phyloP scores from a whole-genome alignment of 1,140 invertebrate species.

The Halictus rubicundus region DNA sequence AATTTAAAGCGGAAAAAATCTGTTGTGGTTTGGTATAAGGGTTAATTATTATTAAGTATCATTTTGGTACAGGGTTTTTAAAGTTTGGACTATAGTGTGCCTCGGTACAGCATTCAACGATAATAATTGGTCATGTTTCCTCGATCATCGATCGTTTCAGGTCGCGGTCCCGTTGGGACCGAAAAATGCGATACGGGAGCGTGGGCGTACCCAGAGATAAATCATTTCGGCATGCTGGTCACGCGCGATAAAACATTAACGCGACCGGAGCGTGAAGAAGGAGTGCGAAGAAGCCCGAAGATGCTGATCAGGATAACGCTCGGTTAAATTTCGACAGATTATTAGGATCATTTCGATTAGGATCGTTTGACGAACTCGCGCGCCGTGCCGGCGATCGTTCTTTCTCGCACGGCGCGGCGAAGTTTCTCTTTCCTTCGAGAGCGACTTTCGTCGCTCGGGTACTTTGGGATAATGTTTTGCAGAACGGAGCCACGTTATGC shows the following conservation, averaged over 20 bases:
- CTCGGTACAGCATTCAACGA: too few relatives aligned
- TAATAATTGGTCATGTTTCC: too few relatives aligned
- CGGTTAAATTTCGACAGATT: background rate
- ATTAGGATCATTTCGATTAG: background rate
- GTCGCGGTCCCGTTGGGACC: background rate
- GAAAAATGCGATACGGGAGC: background rate
- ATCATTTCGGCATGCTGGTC: background rate
- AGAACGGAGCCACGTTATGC: constrained; percentile 18
- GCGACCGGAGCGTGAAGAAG: background rate
- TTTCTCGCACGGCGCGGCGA: background rate
- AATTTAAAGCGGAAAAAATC: too few relatives aligned
- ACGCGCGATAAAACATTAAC: constrained; percentile 29
- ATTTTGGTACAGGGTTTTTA: too few relatives aligned
- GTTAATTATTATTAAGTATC: too few relatives aligned
- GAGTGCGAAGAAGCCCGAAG: background rate
- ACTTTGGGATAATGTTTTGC: constrained; percentile 12
- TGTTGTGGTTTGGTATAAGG: too few relatives aligned
- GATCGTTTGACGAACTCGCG: background rate
- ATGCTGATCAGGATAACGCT: background rate
- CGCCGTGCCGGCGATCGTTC: background rate
- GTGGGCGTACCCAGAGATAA: background rate
- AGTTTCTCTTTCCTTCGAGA: constrained; percentile 18
- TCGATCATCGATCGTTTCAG: too few relatives aligned
- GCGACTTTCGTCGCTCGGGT: constrained; percentile 15
- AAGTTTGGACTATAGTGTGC: too few relatives aligned